Conservation (phyloP, 2,888 invertebrate species). For the Meiosimyza decipiens region DNA sequence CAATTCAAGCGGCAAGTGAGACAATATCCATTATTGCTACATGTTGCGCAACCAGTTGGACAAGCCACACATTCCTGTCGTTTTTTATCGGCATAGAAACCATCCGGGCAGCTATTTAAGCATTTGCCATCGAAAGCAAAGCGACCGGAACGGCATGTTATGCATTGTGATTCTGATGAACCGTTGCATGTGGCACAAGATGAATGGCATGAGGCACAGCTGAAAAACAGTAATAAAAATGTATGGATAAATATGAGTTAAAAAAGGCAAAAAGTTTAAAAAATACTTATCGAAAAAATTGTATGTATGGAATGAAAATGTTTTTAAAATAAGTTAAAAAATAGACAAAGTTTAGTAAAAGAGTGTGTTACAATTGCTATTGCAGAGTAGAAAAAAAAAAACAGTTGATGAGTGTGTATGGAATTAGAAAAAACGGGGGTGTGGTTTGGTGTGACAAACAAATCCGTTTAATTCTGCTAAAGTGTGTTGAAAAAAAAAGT, state of each 20-base stretch:
- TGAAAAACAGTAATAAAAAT: slow-evolving; percentile 53
- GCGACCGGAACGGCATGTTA: slow-evolving; percentile 80
- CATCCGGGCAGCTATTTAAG: slow-evolving; percentile 77
- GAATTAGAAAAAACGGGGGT: neutral
- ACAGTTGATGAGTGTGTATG: no score
- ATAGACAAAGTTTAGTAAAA: neutral
- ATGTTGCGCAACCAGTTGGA: slow-evolving; percentile 81
- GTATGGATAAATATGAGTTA: neutral
- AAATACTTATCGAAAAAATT: neutral
- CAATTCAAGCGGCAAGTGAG: slow-evolving; percentile 79
- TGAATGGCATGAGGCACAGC: slow-evolving; percentile 82
- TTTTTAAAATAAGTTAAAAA: neutral
- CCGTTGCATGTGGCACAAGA: slow-evolving; percentile 86
- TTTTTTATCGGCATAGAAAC: slow-evolving; percentile 81
- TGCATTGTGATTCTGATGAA: slow-evolving; percentile 81
- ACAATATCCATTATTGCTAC: slow-evolving; percentile 78
- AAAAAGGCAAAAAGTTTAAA: slow-evolving; percentile 8
- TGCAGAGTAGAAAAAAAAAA: slow-evolving; percentile 1
- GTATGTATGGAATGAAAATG: neutral
- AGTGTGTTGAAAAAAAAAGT: neutral
- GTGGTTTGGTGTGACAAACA: neutral
- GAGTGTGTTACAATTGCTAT: neutral
- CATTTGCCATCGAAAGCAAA: slow-evolving; percentile 80
- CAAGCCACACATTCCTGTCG: slow-evolving; percentile 83
- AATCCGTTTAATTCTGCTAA: no score